Evolutionary conservation across 2,888 invertebrate genomes (phyloP).

Genomic region (Clivina fossor): DNA sequence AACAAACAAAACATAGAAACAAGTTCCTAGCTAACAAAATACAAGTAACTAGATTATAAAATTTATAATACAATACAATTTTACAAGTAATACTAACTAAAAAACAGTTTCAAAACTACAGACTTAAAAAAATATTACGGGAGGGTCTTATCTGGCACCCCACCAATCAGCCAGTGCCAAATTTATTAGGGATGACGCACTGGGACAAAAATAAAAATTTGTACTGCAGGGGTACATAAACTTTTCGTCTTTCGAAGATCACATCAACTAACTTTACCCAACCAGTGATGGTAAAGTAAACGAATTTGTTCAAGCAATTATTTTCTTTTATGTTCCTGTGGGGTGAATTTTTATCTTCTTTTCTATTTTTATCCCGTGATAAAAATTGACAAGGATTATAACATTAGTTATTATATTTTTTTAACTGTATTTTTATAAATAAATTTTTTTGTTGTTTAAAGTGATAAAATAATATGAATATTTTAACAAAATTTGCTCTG

Average conservation of each 20-base stretch:
- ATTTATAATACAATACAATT: too few species aligned
- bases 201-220: slow-evolving; percentile 25
- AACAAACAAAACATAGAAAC: too few species aligned
- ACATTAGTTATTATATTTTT: not conserved
- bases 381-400: too few species aligned
- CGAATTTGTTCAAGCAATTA: slow-evolving; percentile 22
- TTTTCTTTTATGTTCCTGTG: slow-evolving; percentile 18
- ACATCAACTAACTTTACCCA: not conserved
- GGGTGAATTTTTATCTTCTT: too few species aligned
- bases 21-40: too few species aligned
- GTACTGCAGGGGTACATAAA: slow-evolving; percentile 5
- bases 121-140: too few species aligned
- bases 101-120: too few species aligned
- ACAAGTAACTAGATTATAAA: too few species aligned
- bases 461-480: not conserved
- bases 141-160: not conserved
- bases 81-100: too few species aligned
- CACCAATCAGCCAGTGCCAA: slow-evolving; percentile 26
- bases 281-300: slow-evolving; percentile 20
- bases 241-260: not conserved
- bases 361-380: slow-evolving; percentile 15
- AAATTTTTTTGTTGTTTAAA: not conserved
- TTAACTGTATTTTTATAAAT: not conserved
- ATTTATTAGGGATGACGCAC: slow-evolving; percentile 32
- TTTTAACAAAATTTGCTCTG: too few species aligned